Percentiles rank a stretch among this genome's conserved stretches.
Evolutionary conservation across 2,888 invertebrate genomes (phyloP).

Genomic region (Syrista parreyssii): DNA sequence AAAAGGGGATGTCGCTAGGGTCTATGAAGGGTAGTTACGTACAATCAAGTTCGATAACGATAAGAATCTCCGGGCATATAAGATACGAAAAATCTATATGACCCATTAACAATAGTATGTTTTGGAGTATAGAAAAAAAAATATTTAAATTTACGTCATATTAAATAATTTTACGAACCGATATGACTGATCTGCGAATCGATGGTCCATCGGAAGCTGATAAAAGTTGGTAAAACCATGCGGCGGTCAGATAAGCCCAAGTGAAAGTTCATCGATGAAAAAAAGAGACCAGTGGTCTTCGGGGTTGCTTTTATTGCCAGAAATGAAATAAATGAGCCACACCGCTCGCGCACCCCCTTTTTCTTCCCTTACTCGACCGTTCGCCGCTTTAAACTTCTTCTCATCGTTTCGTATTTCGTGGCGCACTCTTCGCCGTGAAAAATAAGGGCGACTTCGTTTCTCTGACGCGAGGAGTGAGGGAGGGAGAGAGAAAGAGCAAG

Average conservation of each 20-base stretch:
- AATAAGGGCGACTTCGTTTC: conserved; percentile 29
- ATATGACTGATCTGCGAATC: not conserved
- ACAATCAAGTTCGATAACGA: not conserved
- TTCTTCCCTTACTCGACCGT: not conserved
- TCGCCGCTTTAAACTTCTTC: conserved; percentile 1
- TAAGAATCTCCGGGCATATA: not conserved
- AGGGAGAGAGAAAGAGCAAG: conserved; percentile 38
- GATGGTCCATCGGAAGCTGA: not conserved
- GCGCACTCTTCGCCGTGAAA: conserved; percentile 40
- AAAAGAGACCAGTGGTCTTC: not conserved
- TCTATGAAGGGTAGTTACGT: not conserved
- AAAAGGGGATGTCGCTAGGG: conserved; percentile 14
- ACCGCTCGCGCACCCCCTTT: not conserved
- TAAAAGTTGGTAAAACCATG: not conserved
- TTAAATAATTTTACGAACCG: not conserved
- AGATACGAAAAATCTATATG: not conserved
- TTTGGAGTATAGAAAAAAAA: no score
- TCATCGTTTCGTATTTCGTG: conserved; percentile 39
- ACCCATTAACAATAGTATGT: not conserved
- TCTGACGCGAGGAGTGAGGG: conserved; percentile 21
- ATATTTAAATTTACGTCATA: not conserved
- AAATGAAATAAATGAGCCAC: not conserved
- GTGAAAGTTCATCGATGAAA: not conserved
- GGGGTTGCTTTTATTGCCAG: not conserved
- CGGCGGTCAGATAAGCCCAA: not conserved